Evolutionary conservation across 2,797 vertebrate species (phyloP).

Genomic region (Petrocephalus schoutedeni): DNA sequence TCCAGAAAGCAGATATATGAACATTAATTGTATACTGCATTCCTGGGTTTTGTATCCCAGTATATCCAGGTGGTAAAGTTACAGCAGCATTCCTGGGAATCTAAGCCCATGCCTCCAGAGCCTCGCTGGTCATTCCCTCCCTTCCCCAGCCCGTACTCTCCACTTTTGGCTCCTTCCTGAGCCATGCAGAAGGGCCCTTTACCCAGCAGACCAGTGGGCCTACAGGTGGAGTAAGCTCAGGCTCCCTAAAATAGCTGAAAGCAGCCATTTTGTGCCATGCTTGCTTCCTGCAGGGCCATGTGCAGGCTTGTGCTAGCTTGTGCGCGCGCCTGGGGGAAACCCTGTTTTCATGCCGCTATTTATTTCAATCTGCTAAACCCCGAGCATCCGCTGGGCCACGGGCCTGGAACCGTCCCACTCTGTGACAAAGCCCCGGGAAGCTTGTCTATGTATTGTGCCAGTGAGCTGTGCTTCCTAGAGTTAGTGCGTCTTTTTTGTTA

Average conservation of each 20-base stretch:
- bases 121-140: not conserved
- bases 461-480: constrained; percentile 37
- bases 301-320: constrained; percentile 23
- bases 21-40: not conserved
- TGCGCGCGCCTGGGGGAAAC: constrained; percentile 31
- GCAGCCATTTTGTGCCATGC: constrained; percentile 62
- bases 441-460: constrained; percentile 30
- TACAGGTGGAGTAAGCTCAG: not conserved
- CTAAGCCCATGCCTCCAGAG: not conserved
- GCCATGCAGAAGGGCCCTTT: not conserved
- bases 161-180: not conserved
- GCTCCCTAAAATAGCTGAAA: constrained; percentile 67
- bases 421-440: constrained; percentile 27
- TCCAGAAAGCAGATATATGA: not conserved
- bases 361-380: constrained; percentile 42
- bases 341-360: constrained; percentile 37
- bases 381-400: constrained; percentile 29
- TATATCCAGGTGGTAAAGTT: not conserved
- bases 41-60: not conserved
- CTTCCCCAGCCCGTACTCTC: not conserved
- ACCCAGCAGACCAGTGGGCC: not conserved
- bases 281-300: constrained; percentile 35
- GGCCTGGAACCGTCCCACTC: constrained; percentile 27
- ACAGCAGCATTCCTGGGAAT: not conserved
- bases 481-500: constrained; percentile 19